Base-by-base conservation (phyloP, 2,113 vertebrate genomes). In the Mesembrinibis cayennensis region DNA sequence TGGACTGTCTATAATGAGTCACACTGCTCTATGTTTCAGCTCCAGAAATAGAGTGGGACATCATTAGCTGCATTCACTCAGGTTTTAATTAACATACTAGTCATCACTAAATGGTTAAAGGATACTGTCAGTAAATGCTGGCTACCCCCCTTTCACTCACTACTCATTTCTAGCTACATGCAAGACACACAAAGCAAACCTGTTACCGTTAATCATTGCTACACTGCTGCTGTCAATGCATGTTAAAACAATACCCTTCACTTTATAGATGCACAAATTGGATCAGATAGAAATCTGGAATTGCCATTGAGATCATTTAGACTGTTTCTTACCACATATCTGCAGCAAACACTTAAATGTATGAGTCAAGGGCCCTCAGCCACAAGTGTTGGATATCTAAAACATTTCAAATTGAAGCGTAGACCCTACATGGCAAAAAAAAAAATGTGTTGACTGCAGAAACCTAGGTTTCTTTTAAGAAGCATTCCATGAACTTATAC, bases 241-340 rank as follows among this genome's bases (percentile, higher is more conserved):
- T 59, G 32, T 25, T 40, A 36, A 66, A 81, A 27, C 22, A 32
- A 40, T 20, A 62, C 25, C 32, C 50, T 42, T 3, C 29, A 19
- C 62, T 74, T 61, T 7, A 29, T 1, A 44, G 59, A 21, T 15
- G 22, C 29, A 32, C n/a, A 45, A 32, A 66, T 1, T 30, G 69
- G 19, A 89, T 42, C 14, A 47, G 7, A 34, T 2, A 78, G 19
- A 53, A 19, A 69, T 13, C 44, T 21, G 49, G 16, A 81, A 32
- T 13, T 4, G 12, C n/a, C 38, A 50, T 0, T 5, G 12, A 62
- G 14, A 42, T 36, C 2, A 26, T 0, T 25, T 9, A 81, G 25
- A 21, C 22, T 30, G 17, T 11, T 56, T 40, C 16, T 55, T n/a
- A 38, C 9, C 45, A 13, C 0, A 0, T 20, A 22, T 17, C 50